phyloP scores from a whole-genome alignment of 2,797 vertebrate genomes.

The Acrossocheilus fasciatus region DNA sequence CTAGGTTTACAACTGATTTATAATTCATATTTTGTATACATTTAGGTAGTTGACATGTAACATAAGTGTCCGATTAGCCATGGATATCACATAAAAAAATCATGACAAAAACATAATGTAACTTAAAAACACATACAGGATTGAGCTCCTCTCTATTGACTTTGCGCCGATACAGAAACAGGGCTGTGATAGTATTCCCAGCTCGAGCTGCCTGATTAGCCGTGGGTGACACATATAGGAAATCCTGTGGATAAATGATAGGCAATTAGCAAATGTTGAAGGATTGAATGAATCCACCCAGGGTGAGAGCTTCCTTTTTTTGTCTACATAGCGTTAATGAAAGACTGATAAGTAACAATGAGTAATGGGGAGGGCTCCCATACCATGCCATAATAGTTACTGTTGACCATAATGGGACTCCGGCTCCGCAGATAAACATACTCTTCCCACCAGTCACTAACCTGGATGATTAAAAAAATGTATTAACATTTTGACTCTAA shows the following conservation, averaged over 20 bases:
- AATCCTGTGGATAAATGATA: constrained; percentile 77
- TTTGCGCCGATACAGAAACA: constrained; percentile 89
- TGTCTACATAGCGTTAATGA: neutral
- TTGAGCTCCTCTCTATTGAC: constrained; percentile 92
- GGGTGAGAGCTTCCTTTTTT: neutral
- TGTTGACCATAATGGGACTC: constrained; percentile 88
- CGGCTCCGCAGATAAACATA: constrained; percentile 85
- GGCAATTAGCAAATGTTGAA: neutral
- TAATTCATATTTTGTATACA: neutral
- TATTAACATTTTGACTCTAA: neutral
- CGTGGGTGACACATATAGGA: constrained; percentile 86
- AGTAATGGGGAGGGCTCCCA: neutral
- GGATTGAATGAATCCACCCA: no score
- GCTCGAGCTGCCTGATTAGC: constrained; percentile 89
- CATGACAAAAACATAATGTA: neutral
- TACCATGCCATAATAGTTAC: constrained; percentile 90
- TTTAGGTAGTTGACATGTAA: neutral
- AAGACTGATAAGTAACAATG: neutral
- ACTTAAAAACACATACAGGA: constrained; percentile 79
- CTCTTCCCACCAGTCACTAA: constrained; percentile 92
- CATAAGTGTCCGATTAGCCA: neutral
- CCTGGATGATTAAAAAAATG: constrained; percentile 68
- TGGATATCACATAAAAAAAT: neutral
- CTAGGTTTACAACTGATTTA: constrained; percentile 1
- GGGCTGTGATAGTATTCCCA: constrained; percentile 90